Base-by-base conservation (phyloP, 2,113 vertebrate species). In the Acinonyx jubatus region DNA sequence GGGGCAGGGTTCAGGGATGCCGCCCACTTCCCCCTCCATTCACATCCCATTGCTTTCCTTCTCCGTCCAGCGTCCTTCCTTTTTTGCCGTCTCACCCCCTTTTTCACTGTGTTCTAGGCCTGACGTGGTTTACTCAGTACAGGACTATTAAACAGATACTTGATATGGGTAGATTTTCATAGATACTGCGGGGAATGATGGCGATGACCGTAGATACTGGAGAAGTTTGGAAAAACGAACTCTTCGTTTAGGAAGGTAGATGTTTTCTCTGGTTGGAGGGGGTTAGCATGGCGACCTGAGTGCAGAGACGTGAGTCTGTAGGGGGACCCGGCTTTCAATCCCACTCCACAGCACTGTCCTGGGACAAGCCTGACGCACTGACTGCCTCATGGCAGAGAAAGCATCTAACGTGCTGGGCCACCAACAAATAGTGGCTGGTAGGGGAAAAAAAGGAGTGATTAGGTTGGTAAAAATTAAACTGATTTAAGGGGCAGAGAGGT, bases 1-100 rank as follows among this genome's bases (percentile, higher is more conserved):
- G 4, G 2, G 41, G 41, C 21, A 3, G 45, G 29, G n/a, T 10
- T 25, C 61, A 52, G 2, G 11, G 38, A 36, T 23, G 80, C 25
- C 18, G 3, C 31, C 38, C 36, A 0, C 16, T 11, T 8, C 3
- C 4, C 11, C 16, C 3, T 0, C 74, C 12, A 1, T 29, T 52
- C 45, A 31, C 0, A 68, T 36, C 12, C 33, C 14, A 6, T 73
- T 82, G 14, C 4, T 31, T 57, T 10, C 4, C 27, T 36, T 31
- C 41, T 61, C 23, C 41, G 5, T 31, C 27, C 74, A 18, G 74
- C 27, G 41, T 48, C 74, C 41, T 78, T 74, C 38, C 38, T 48
- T 48, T 23, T 19, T 73, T 29, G 61, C 41, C 63, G 41, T 15
- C 9, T 8, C 9, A 15, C 3, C 29, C 61, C 9, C 68, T 66